phyloP scores from a whole-genome alignment of 1,140 invertebrate genomes.

The Penaeus japonicus region DNA sequence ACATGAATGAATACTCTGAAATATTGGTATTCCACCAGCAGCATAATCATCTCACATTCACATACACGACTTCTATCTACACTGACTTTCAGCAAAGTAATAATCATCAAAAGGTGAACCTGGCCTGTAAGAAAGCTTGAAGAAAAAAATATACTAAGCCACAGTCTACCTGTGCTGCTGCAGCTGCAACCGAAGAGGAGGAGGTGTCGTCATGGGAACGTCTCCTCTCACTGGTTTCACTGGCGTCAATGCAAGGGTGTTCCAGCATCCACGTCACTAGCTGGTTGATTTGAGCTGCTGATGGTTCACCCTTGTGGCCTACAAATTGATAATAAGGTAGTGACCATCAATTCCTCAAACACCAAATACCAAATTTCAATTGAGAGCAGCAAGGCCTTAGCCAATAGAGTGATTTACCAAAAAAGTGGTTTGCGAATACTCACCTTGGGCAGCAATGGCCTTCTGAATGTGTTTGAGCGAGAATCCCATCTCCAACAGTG shows the following conservation, averaged over 20 bases:
- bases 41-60: too few species aligned
- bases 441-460: constrained; percentile 70
- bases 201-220: constrained; percentile 51
- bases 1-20: too few species aligned
- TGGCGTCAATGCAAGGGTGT: constrained; percentile 68
- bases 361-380: background rate
- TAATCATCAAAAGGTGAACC: too few species aligned
- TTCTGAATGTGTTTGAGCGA: constrained; percentile 70
- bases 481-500: constrained; percentile 74
- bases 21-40: too few species aligned
- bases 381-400: background rate
- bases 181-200: background rate
- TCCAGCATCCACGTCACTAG: constrained; percentile 76
- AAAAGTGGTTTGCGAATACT: background rate
- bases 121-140: background rate
- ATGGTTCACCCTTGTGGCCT: constrained; percentile 69
- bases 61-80: too few species aligned
- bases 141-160: background rate
- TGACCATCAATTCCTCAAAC: too few species aligned
- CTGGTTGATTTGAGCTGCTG: constrained; percentile 69
- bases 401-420: background rate
- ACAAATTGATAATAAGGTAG: too few species aligned
- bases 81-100: too few species aligned
- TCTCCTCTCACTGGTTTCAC: constrained; percentile 54
- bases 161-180: constrained; percentile 22